Percentiles rank a stretch among this genome's conserved stretches.
These are phyloP conservation scores for Agrochola litura DNA, from an alignment of 2,888 invertebrate species.

Conservation along the genomic window DNA sequence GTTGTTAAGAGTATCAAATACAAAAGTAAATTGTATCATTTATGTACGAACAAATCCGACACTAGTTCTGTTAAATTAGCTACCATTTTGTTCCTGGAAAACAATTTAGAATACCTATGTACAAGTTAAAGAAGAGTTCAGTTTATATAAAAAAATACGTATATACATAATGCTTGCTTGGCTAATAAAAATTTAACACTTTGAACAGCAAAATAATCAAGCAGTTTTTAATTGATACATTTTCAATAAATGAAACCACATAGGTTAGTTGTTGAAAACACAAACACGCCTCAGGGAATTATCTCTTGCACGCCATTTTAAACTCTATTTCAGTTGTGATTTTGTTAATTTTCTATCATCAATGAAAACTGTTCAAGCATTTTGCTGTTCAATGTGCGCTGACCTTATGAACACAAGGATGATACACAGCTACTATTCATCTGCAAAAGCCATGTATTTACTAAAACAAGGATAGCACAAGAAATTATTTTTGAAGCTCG, in stretches of 20 bases:
- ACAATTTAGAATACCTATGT: conserved; percentile 44
- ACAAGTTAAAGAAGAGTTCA: conserved; percentile 37
- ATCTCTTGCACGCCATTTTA: not conserved
- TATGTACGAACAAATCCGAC: not conserved
- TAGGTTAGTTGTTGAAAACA: not conserved
- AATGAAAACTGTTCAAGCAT: not conserved
- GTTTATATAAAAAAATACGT: conserved; percentile 41
- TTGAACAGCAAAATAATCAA: not conserved
- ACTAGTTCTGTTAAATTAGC: not conserved
- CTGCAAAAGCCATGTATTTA: conserved; percentile 30
- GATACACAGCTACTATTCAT: conserved; percentile 2
- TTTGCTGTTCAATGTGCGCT: conserved; percentile 1
- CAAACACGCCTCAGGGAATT: not conserved
- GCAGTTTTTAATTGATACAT: not conserved
- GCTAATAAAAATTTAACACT: not conserved
- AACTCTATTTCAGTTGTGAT: not conserved
- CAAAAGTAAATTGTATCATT: not conserved
- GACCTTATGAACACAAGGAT: conserved; percentile 5
- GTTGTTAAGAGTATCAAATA: not conserved
- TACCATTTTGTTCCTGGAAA: conserved; percentile 33
- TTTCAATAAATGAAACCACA: not conserved
- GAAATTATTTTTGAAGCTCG: not conserved
- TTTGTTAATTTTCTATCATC: not conserved
- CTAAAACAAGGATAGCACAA: conserved; percentile 21
- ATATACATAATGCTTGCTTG: conserved; percentile 16